Evolutionary conservation across 1,140 invertebrate species (phyloP), one percentile per base, ranked within the genome.

Genomic region (Oryctes rhinoceros): DNA sequence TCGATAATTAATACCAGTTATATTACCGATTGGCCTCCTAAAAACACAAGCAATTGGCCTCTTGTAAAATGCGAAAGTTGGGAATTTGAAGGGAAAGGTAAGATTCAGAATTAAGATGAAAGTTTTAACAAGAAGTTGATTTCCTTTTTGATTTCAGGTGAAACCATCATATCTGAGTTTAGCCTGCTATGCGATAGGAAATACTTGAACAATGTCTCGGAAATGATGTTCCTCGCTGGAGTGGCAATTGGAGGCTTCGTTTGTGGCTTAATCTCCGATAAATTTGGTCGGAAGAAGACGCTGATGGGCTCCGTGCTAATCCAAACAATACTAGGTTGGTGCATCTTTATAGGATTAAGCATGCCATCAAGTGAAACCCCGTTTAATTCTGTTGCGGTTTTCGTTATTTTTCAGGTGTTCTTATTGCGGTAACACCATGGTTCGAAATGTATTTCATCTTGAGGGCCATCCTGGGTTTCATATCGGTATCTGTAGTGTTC

Each of bases 251-350:
- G 93, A 81, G 93, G 93, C 53, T 90, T 94, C 10, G 89, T 93
- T 3, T 92, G 92, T 53, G 93, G 93, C 24, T 91, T 92, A 84
- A 89, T 94, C 71, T 94, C 93, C n/a, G 93, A 94, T 86, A 92
- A 90, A 86, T 94, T 92, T 83, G 95, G 95, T 7, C 90, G 95
- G 79, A 96, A 96, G 88, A 90, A 88, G 71, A 93, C 94, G 53
- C 87, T 96, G 74, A 92, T 96, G 87, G 87, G 91, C 39, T 91
- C 93, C 78, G 89, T 94, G 71, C 83, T 93, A 62, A 87, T 94
- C 9, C 94, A 96, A 86, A 89, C 94, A 76, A 87, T 90, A 74
- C 89, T 92, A 35, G 91, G 92, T 89, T 85, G 87, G 84, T 83
- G 30, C n/a, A 80, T 15, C 15, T 48, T 10, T 39, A 48, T 76